Conservation (phyloP, 2,113 vertebrate species). For the Malurus melanocephalus region DNA sequence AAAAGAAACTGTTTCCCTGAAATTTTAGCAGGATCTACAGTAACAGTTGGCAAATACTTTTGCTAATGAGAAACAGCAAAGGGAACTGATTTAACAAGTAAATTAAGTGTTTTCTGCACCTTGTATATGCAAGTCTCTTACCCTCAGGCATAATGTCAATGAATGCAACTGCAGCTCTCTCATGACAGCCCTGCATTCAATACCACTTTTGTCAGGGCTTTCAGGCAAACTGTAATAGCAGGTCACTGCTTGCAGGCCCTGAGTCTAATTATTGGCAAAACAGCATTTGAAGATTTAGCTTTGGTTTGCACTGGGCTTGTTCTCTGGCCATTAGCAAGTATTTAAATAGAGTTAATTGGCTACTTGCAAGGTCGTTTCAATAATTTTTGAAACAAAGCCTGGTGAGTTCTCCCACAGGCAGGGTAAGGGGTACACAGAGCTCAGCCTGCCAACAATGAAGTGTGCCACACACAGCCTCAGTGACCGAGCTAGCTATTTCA, state of each 20-base stretch:
- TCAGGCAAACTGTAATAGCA: neutral
- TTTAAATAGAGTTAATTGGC: slow-evolving; percentile 38
- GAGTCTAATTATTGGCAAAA: slow-evolving; percentile 41
- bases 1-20: neutral
- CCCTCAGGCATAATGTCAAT: neutral
- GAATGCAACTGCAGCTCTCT: slow-evolving; percentile 21
- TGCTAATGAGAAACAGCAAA: neutral
- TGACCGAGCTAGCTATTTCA: neutral
- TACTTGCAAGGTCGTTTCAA: neutral
- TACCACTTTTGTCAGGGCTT: neutral
- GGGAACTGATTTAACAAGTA: slow-evolving; percentile 9
- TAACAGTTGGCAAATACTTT: neutral
- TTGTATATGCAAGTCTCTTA: neutral
- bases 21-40: neutral
- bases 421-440: neutral
- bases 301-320: neutral
- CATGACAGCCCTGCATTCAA: neutral
- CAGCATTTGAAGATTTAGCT: neutral
- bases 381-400: slow-evolving; percentile 11
- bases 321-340: slow-evolving; percentile 10
- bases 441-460: neutral
- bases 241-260: neutral
- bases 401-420: neutral
- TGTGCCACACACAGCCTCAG: neutral
- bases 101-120: slow-evolving; percentile 24